Evolutionary conservation across 2,888 invertebrate genomes (phyloP), one percentile per base, ranked within the genome.

Genomic region (Xylophagus ater): DNA sequence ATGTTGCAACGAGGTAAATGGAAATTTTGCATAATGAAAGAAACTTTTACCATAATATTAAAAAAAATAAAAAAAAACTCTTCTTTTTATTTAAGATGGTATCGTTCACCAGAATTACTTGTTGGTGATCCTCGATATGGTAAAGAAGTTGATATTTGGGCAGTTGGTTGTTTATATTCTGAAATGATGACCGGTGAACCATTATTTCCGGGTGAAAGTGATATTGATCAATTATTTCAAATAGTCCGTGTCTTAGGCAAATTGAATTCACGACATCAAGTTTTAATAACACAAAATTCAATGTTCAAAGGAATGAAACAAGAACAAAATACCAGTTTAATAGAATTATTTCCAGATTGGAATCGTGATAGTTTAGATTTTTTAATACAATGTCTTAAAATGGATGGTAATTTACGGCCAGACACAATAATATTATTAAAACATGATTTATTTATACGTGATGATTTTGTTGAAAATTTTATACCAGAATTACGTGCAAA

Each of bases 181-280:
- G 89, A 89, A 68, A 85, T 89, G 81, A 68, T 87, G 65, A 83
- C 80, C 0, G 87, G 87, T 0, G 84, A 86, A 52, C 86, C 89
- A 0, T 60, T 89, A 35, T 88, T 88, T 62, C 87, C 89, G 0
- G 89, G 89, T 0, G 86, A 89, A 53, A 87, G 87, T 1, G 89
- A 90, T 59, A 82, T 89, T 38, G 90, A 90, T 58, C 89, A 89
- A 55, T 69, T 90, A 1, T 84, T 80, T 51, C 74, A 82, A 46
- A 88, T 89, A 46, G 80, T 82, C 25, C 81, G 78, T 62, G 71
- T 78, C 54, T 71, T 88, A 44, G 89, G 87, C 77, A 66, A 66
- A 52, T 62, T 70, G 8, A 66, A 67, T 43, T 45, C 53, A 13
- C 55, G 64, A 20, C 71, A 71, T 49, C 66, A 66, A 45, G 60